Evolutionary conservation across 2,113 vertebrate species (phyloP).

Genomic region (Octodon degus): DNA sequence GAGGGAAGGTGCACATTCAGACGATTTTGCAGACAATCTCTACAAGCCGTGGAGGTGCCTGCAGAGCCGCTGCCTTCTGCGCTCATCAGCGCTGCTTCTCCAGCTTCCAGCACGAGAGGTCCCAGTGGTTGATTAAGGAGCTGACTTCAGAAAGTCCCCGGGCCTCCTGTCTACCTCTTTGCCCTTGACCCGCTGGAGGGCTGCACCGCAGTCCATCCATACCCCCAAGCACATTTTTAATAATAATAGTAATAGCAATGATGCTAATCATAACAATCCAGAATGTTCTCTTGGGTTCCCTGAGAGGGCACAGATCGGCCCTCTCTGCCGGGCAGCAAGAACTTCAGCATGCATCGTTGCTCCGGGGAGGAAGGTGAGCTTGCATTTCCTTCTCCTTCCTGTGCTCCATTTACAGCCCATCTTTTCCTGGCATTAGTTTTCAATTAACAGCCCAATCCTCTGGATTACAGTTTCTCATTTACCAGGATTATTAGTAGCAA

Average conservation of each 20-base stretch:
- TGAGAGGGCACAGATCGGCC: neutral
- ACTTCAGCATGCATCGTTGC: rapidly evolving
- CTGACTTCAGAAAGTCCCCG: neutral
- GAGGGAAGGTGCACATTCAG: neutral
- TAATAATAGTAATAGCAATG: neutral
- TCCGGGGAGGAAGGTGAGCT: rapidly evolving
- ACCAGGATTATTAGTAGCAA: conserved; percentile 43
- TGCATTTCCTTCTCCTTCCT: neutral
- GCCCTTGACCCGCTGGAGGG: rapidly evolving
- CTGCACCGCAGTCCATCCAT: rapidly evolving
- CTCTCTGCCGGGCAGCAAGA: neutral
- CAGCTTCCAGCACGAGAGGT: neutral
- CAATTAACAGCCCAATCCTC: conserved; percentile 63
- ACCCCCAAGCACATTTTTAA: neutral
- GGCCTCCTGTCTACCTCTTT: neutral
- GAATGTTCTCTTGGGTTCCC: neutral
- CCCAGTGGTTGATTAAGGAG: neutral
- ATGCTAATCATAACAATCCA: neutral
- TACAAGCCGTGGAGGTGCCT: rapidly evolving
- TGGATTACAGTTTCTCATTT: conserved; percentile 62
- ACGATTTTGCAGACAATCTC: neutral
- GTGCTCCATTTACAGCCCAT: rapidly evolving
- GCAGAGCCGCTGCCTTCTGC: rapidly evolving
- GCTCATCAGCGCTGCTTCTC: rapidly evolving
- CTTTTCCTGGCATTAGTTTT: conserved; percentile 25